Conservation (phyloP, 1,140 invertebrate genomes). For the Dolichoris vasculosae region DNA sequence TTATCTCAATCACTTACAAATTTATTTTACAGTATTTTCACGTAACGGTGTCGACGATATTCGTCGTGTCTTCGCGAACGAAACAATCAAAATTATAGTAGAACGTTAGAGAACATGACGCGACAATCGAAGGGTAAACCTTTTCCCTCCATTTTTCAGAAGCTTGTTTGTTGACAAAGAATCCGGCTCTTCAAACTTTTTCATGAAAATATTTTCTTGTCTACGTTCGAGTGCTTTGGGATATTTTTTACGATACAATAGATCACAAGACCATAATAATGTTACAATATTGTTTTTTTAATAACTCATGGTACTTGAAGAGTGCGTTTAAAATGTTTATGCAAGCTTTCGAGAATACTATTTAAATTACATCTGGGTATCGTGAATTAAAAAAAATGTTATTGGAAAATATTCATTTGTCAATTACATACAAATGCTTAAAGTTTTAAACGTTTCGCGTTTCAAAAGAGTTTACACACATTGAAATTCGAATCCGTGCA, state of each 20-base stretch:
- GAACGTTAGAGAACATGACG: background rate
- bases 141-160: constrained; percentile 11
- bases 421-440: background rate
- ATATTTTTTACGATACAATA: background rate
- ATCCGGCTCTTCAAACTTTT: background rate
- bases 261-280: background rate
- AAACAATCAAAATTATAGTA: constrained; percentile 9
- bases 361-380: background rate
- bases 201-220: background rate
- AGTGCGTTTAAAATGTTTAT: background rate
- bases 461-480: no score
- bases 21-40: background rate
- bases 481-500: no score
- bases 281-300: background rate
- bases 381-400: background rate
- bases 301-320: background rate
- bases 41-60: background rate
- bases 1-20: no score
- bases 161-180: background rate
- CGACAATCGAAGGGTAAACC: background rate
- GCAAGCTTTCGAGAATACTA: background rate
- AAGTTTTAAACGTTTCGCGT: background rate
- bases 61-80: background rate
- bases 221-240: background rate
- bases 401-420: background rate